phyloP scores from a whole-genome alignment of 2,113 vertebrate genomes.

The Pongo pygmaeus region DNA sequence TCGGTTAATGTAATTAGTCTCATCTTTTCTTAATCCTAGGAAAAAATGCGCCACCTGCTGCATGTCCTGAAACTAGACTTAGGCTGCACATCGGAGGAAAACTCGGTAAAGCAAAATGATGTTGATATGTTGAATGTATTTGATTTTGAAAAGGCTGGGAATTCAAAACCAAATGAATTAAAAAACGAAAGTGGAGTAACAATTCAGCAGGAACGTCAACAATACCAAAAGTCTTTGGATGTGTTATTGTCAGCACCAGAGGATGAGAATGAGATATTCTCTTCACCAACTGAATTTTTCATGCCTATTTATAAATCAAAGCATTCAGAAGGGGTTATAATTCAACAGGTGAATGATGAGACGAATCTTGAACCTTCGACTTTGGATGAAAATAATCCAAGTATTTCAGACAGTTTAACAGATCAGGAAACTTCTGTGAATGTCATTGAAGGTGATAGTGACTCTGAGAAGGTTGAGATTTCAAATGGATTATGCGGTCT shows the following conservation, averaged over 20 bases:
- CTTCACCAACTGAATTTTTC: background rate
- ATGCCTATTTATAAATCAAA: background rate
- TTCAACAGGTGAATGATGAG: constrained; percentile 24
- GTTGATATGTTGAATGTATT: background rate
- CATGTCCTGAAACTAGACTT: constrained; percentile 82
- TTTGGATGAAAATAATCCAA: constrained; percentile 42
- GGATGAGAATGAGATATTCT: background rate
- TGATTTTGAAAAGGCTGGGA: background rate
- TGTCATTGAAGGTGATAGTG: constrained; percentile 37
- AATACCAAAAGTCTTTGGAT: constrained; percentile 43
- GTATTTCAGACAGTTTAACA: background rate
- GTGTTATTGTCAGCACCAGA: background rate
- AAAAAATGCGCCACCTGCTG: constrained; percentile 84
- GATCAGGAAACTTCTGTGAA: constrained; percentile 52
- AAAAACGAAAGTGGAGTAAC: background rate
- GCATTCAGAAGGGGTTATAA: constrained; percentile 35
- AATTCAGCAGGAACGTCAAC: constrained; percentile 44
- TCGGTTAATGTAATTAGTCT: background rate
- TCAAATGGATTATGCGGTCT: constrained; percentile 62
- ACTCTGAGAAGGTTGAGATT: constrained; percentile 50
- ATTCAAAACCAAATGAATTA: background rate
- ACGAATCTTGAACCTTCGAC: background rate
- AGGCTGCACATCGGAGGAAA: background rate
- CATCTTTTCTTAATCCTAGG: constrained; percentile 66
- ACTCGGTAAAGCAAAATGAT: accelerated